A percentile compares a stretch with the other conserved stretches of the same genome.
phyloP scores from a whole-genome alignment of 2,113 vertebrate genomes.

The Cavia aperea region DNA sequence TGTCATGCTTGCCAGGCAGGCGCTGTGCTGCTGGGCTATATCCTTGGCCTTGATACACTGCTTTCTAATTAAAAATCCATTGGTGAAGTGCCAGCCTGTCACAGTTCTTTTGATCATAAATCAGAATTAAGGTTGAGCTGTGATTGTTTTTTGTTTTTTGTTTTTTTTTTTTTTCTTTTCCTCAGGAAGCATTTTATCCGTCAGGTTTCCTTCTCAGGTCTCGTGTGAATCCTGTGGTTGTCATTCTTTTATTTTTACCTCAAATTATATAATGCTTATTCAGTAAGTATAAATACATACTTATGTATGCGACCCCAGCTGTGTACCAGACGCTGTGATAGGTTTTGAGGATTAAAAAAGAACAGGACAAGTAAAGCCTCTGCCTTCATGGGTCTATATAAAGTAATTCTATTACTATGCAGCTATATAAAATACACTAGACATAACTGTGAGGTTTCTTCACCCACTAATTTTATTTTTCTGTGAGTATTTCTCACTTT shows the following conservation, averaged over 20 bases:
- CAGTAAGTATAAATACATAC: neutral
- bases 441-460: neutral
- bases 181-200: neutral
- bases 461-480: neutral
- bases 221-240: neutral
- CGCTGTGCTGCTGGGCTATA: too few species aligned
- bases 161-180: neutral
- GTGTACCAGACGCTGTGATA: neutral
- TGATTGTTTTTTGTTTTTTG: neutral
- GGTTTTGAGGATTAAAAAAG: neutral
- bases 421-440: conserved; percentile 18
- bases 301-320: neutral
- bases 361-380: neutral
- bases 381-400: neutral
- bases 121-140: neutral
- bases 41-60: neutral
- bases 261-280: neutral
- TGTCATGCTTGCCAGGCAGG: too few species aligned
- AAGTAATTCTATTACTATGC: neutral
- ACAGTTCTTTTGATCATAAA: neutral
- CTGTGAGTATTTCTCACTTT: conserved; percentile 8
- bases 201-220: neutral
- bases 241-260: neutral
- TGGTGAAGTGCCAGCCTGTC: neutral
- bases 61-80: neutral